Evolutionary conservation across 1,140 invertebrate genomes (phyloP).

Genomic region (Drosophila tristis): DNA sequence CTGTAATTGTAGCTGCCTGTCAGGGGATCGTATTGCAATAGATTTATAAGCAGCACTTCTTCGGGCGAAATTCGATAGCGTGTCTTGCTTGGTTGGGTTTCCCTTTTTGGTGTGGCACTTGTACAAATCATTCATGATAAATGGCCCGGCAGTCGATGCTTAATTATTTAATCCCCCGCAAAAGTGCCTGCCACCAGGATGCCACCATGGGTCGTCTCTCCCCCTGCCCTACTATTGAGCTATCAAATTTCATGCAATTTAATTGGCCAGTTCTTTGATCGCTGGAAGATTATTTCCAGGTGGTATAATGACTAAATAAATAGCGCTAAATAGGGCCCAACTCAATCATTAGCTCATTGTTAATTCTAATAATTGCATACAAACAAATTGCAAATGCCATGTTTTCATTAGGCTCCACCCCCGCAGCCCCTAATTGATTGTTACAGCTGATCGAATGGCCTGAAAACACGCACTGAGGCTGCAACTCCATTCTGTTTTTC

Average conservation of each 20-base stretch:
- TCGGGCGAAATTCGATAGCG: constrained; percentile 11
- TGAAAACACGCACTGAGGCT: constrained; percentile 15
- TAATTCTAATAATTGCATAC: constrained; percentile 54
- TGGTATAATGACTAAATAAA: constrained; percentile 4
- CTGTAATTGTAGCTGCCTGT: constrained; percentile 71
- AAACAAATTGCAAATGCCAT: constrained; percentile 41
- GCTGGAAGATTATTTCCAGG: background rate
- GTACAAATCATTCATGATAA: constrained; percentile 74
- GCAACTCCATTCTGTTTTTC: constrained; percentile 29
- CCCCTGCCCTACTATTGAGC: constrained; percentile 19
- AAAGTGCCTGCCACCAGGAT: constrained; percentile 21
- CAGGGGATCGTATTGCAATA: constrained; percentile 70
- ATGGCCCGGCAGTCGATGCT: constrained; percentile 64
- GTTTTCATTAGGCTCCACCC: constrained; percentile 29
- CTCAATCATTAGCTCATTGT: constrained; percentile 36
- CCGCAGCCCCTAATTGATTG: constrained; percentile 34
- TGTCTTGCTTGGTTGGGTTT: constrained; percentile 19
- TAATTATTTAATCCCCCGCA: constrained; percentile 68
- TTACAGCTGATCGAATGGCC: constrained; percentile 46
- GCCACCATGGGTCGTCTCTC: background rate
- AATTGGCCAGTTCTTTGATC: constrained; percentile 32
- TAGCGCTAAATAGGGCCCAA: constrained; percentile 12
- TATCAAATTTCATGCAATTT: constrained; percentile 57
- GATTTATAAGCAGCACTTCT: constrained; percentile 64
- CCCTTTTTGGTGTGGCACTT: constrained; percentile 13